phyloP scores from a whole-genome alignment of 1,140 invertebrate genomes.

The Solenopsis invicta region DNA sequence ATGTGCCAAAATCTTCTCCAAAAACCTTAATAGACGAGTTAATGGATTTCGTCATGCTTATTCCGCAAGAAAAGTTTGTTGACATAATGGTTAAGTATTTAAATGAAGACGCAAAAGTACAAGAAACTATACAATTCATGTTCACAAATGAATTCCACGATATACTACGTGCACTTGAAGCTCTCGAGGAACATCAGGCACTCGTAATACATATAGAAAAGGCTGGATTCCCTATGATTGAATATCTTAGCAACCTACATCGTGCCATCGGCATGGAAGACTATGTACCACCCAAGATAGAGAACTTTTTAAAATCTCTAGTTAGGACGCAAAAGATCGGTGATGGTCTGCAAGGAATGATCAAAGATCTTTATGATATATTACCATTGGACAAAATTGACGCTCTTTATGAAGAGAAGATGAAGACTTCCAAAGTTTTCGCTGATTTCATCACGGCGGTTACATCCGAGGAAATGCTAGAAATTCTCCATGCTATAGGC shows the following conservation, averaged over 20 bases:
- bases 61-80: conserved; percentile 61
- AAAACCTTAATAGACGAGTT: conserved; percentile 41
- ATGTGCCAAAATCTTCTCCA: background rate
- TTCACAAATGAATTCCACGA: conserved; percentile 69
- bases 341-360: conserved; percentile 70
- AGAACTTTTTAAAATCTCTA: background rate
- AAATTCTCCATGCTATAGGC: conserved; percentile 34
- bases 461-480: conserved; percentile 63
- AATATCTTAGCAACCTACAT: conserved; percentile 49
- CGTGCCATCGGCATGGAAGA: conserved; percentile 50
- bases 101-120: conserved; percentile 71
- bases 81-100: conserved; percentile 41
- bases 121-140: conserved; percentile 44
- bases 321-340: background rate
- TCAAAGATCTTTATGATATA: conserved; percentile 71
- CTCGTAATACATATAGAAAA: conserved; percentile 63
- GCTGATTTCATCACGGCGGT: conserved; percentile 62
- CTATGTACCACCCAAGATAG: conserved; percentile 30
- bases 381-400: conserved; percentile 74
- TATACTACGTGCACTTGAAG: conserved; percentile 60
- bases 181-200: conserved; percentile 56
- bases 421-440: conserved; percentile 68
- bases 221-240: conserved; percentile 57
- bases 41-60: conserved; percentile 53
- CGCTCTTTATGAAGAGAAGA: conserved; percentile 75